These are phyloP conservation scores for Halcyon malimbica DNA, from an alignment of 2,113 vertebrate genomes.

Conservation along the genomic window DNA sequence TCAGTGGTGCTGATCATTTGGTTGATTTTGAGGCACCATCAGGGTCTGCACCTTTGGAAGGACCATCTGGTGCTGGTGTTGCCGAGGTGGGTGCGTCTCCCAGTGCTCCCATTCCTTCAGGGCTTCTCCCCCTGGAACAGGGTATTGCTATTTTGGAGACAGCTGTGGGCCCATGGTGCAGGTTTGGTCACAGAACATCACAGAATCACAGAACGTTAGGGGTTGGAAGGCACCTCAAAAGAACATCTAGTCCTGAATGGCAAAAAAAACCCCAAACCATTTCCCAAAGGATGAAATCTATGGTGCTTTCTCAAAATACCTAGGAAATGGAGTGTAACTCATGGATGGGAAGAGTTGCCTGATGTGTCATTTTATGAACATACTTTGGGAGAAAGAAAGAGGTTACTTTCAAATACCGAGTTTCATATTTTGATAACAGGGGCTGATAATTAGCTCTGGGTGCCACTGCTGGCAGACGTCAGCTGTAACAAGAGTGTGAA, in stretches of 20 bases:
- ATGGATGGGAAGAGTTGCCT: background rate
- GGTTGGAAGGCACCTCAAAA: no score
- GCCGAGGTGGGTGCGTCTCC: background rate
- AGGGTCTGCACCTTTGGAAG: background rate
- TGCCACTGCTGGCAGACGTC: background rate
- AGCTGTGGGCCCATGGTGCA: background rate
- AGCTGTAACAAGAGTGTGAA: background rate
- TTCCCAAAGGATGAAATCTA: background rate
- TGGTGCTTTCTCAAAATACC: background rate
- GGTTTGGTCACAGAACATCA: background rate
- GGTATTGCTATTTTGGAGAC: background rate
- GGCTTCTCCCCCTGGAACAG: background rate
- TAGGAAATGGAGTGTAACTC: background rate
- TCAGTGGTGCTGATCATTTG: rapidly evolving
- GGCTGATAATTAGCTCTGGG: background rate
- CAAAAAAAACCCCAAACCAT: background rate
- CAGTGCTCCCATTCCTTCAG: background rate
- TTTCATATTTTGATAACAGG: background rate
- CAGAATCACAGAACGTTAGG: no score
- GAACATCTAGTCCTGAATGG: background rate
- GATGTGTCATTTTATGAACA: background rate
- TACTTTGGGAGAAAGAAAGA: background rate
- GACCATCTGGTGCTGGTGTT: rapidly evolving
- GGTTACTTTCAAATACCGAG: background rate
- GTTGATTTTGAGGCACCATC: background rate